Evolutionary conservation across 2,888 invertebrate species (phyloP).

Genomic region (Caradrina kadenii): DNA sequence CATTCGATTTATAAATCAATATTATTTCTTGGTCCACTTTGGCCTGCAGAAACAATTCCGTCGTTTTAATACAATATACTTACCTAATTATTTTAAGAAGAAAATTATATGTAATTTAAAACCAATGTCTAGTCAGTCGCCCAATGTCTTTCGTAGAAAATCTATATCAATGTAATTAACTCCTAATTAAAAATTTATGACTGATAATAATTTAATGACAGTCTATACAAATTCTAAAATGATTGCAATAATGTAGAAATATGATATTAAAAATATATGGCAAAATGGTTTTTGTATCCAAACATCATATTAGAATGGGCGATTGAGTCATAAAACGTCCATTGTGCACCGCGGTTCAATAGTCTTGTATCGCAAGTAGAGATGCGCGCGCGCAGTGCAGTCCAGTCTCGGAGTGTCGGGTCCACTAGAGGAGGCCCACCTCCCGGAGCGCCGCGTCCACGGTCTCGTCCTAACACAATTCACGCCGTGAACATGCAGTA

Average conservation of each 20-base stretch:
- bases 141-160: conserved; percentile 42
- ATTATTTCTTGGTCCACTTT: conserved; percentile 56
- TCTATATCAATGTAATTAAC: conserved; percentile 30
- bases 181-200: conserved; percentile 17
- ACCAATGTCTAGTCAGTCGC: conserved; percentile 44
- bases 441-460: conserved; percentile 98
- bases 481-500: conserved; percentile 72
- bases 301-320: conserved; percentile 22
- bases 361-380: conserved; percentile 31
- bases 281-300: conserved; percentile 28
- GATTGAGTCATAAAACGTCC: conserved; percentile 19
- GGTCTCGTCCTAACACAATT: conserved; percentile 94
- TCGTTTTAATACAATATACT: conserved; percentile 48
- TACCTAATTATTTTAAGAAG: conserved; percentile 44
- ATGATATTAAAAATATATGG: conserved; percentile 56
- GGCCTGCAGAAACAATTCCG: conserved; percentile 49
- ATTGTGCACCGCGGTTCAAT: conserved; percentile 18
- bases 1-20: conserved; percentile 30
- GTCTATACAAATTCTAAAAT: conserved; percentile 48
- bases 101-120: conserved; percentile 39
- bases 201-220: conserved; percentile 34
- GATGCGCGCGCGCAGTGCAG: conserved; percentile 41
- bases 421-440: conserved; percentile 95
- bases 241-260: conserved; percentile 36
- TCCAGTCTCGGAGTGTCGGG: conserved; percentile 17